phyloP scores from a whole-genome alignment of 2,113 vertebrate species.

The Emydocephalus ijimae region DNA sequence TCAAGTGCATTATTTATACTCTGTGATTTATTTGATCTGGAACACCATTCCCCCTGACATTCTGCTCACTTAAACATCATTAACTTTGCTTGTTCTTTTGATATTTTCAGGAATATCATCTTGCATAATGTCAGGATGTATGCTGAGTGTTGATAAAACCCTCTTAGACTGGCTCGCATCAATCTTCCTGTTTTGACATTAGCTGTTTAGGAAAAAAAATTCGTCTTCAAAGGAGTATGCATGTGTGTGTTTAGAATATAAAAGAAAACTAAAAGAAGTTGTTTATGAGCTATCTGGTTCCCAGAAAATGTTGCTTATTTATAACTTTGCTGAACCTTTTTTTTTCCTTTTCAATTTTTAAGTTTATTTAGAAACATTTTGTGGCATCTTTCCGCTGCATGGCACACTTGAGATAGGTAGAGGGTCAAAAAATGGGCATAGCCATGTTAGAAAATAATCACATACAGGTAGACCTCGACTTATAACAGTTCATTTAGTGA shows the following conservation, averaged over 20 bases:
- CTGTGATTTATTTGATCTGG: constrained; percentile 17
- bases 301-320: constrained; percentile 7
- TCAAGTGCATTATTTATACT: not conserved
- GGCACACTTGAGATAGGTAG: not conserved
- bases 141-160: constrained; percentile 46
- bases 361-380: not conserved
- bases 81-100: constrained; percentile 4
- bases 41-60: constrained; percentile 9
- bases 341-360: not conserved
- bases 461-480: too few species aligned
- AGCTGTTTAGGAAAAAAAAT: constrained; percentile 45
- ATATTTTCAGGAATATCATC: not conserved
- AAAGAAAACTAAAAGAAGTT: constrained; percentile 50
- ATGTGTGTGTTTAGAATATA: constrained; percentile 18
- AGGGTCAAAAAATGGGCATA: not conserved
- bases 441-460: not conserved
- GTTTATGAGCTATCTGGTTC: constrained; percentile 29
- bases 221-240: constrained; percentile 38
- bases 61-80: not conserved
- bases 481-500: too few species aligned
- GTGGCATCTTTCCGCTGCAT: not conserved
- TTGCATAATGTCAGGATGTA: constrained; percentile 47
- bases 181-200: constrained; percentile 54
- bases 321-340: constrained; percentile 23
- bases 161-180: constrained; percentile 52